Conservation (phyloP, 2,888 invertebrate species). For the Linyphia triangularis region DNA sequence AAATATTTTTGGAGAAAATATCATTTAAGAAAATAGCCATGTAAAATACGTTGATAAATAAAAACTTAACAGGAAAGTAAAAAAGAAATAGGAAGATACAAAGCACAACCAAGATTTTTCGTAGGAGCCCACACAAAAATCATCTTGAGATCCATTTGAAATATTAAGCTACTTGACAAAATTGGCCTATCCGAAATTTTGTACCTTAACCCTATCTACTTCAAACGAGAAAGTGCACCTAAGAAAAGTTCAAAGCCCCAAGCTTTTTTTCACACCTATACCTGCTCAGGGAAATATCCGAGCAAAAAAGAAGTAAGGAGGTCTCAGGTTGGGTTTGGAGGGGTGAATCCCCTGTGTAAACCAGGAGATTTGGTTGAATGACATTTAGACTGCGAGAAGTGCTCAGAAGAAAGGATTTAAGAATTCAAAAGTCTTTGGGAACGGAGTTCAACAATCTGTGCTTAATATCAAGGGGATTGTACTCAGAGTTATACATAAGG, state of each 20-base stretch:
- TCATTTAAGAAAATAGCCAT: too few species aligned
- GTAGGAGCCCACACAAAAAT: too few species aligned
- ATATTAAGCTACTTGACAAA: too few species aligned
- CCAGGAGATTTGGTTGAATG: constrained; percentile 51
- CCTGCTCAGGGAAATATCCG: constrained; percentile 1
- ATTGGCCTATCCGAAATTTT: too few species aligned
- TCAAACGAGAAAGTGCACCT: neutral
- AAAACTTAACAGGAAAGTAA: too few species aligned
- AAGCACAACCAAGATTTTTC: too few species aligned
- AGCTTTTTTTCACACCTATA: constrained; percentile 12
- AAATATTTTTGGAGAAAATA: too few species aligned
- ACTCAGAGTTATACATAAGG: neutral
- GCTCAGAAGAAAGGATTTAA: constrained; percentile 19
- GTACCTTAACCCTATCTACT: too few species aligned
- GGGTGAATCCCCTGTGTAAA: constrained; percentile 32
- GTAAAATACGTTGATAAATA: too few species aligned
- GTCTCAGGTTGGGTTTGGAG: constrained; percentile 35
- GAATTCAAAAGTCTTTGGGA: constrained; percentile 6
- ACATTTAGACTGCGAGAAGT: constrained; percentile 31
- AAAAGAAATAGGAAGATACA: too few species aligned
- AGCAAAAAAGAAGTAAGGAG: neutral
- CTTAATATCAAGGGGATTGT: neutral
- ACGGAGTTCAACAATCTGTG: neutral
- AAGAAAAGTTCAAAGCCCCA: constrained; percentile 23
- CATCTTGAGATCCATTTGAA: too few species aligned